Conservation (phyloP, 2,888 invertebrate species). For the Hemicrepidius hirtus region DNA sequence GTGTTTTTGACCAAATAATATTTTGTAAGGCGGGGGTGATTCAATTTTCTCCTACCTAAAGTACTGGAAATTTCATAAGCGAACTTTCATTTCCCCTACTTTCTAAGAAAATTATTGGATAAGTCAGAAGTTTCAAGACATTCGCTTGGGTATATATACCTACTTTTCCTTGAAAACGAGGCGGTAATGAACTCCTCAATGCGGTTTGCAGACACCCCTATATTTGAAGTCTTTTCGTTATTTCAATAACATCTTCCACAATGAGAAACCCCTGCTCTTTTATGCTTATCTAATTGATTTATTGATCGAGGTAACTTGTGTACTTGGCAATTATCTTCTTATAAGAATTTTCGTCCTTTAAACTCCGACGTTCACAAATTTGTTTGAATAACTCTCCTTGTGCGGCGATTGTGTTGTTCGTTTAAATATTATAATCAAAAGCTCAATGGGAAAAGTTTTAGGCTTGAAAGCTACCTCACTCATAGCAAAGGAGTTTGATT, state of each 20-base stretch:
- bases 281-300: too few species aligned
- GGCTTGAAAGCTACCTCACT: too few species aligned
- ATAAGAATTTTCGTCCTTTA: too few species aligned
- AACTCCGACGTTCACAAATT: too few species aligned
- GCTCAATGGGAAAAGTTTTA: too few species aligned
- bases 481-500: too few species aligned
- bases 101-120: constrained; percentile 17
- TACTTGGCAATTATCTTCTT: too few species aligned
- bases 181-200: background rate
- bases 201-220: background rate
- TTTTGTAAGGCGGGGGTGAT: background rate
- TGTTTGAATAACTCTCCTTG: too few species aligned
- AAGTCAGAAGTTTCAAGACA: background rate
- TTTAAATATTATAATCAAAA: too few species aligned
- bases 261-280: too few species aligned
- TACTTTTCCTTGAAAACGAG: background rate
- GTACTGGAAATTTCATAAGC: constrained; percentile 7
- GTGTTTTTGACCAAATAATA: background rate
- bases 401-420: too few species aligned
- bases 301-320: too few species aligned
- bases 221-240: background rate
- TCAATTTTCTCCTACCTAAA: constrained; percentile 1
- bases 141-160: background rate
- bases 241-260: background rate
- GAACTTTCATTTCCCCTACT: constrained; percentile 8